Conservation (phyloP, 2,797 vertebrate species). For the Decapterus maruadsi region DNA sequence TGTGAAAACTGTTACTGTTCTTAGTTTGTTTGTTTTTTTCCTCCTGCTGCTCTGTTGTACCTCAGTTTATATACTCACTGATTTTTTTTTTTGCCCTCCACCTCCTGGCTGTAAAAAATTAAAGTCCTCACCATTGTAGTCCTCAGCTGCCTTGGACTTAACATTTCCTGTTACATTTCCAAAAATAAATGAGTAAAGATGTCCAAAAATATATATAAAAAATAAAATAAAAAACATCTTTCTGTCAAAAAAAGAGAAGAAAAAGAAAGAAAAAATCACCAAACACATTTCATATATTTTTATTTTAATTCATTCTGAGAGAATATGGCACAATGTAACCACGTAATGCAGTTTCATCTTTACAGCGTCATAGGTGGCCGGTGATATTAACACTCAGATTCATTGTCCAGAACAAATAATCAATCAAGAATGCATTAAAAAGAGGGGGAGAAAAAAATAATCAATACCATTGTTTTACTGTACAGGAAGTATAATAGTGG, state of each 20-base stretch:
- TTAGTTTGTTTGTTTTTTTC: conserved; percentile 27
- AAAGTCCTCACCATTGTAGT: conserved; percentile 33
- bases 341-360: conserved; percentile 75
- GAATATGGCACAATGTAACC: conserved; percentile 84
- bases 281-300: conserved; percentile 76
- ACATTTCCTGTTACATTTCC: conserved; percentile 53
- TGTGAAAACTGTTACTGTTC: conserved; percentile 33
- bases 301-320: conserved; percentile 83
- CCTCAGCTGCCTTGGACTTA: conserved; percentile 44
- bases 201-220: conserved; percentile 13
- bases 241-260: conserved; percentile 1
- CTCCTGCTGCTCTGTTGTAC: conserved; percentile 69
- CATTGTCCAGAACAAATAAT: conserved; percentile 73
- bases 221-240: conserved; percentile 21
- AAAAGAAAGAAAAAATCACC: neutral
- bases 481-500: conserved; percentile 71
- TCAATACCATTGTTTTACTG: conserved; percentile 77
- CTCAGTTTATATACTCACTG: conserved; percentile 58
- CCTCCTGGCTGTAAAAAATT: conserved; percentile 52
- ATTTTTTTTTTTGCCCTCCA: conserved; percentile 35
- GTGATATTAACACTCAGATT: conserved; percentile 74
- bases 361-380: conserved; percentile 70
- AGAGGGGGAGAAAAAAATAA: conserved; percentile 46
- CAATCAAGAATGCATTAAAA: conserved; percentile 77
- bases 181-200: conserved; percentile 40